A percentile compares a stretch with the other conserved stretches of the same genome.
phyloP scores from a whole-genome alignment of 2,113 vertebrate genomes.

The Formicarius rufipectus region DNA sequence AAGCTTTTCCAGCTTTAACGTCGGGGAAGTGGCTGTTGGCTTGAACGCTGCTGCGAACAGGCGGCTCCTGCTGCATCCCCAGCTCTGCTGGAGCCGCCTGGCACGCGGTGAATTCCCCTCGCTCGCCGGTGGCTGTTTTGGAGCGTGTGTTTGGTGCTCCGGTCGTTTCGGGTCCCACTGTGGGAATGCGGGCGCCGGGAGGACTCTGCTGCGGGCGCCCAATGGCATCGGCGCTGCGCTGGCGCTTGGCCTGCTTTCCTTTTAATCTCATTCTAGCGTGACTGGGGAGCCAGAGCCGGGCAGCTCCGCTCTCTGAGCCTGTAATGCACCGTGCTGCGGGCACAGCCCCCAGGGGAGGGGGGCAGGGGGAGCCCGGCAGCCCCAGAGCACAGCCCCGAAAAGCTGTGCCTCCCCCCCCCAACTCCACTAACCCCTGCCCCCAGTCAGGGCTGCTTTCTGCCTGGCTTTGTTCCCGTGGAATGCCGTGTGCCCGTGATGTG shows the following conservation, averaged over 20 bases:
- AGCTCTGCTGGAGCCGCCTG: background rate
- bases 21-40: rapidly evolving
- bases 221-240: background rate
- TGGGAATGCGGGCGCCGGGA: conserved; percentile 13
- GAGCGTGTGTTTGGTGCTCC: background rate
- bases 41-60: rapidly evolving
- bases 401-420: background rate
- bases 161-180: background rate
- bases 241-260: conserved; percentile 42
- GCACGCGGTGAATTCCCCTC: rapidly evolving
- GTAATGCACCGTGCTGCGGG: background rate
- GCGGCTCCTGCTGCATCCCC: background rate
- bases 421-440: background rate
- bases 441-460: background rate
- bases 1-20: background rate
- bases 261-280: conserved; percentile 56
- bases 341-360: background rate
- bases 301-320: background rate
- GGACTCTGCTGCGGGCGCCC: conserved; percentile 15
- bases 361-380: background rate
- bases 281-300: background rate
- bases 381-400: background rate
- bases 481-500: background rate
- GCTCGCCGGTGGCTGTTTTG: background rate
- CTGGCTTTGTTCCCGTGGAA: background rate